phyloP scores from a whole-genome alignment of 2,797 vertebrate genomes.

The Ciconia nigra region DNA sequence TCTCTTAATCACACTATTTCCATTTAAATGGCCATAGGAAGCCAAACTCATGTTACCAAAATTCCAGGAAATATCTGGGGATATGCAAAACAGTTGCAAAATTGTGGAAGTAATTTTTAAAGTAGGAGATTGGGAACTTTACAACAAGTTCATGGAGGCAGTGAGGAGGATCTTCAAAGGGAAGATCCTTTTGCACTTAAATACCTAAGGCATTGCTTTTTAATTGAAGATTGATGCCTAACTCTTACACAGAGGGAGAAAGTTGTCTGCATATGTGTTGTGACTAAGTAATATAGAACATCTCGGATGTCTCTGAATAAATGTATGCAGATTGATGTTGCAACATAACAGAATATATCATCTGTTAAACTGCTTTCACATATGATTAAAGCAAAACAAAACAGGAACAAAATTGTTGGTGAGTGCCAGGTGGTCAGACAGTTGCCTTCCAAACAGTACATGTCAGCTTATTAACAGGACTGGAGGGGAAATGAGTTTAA shows the following conservation, averaged over 20 bases:
- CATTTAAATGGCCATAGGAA: background rate
- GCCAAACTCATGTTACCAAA: background rate
- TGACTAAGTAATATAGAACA: background rate
- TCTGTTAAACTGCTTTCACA: background rate
- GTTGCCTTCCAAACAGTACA: background rate
- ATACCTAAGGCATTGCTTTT: background rate
- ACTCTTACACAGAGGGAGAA: background rate
- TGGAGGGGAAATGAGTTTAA: conserved; percentile 18
- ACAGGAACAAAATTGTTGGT: background rate
- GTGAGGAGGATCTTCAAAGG: background rate
- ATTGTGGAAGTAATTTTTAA: background rate
- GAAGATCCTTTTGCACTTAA: background rate
- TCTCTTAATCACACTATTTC: background rate
- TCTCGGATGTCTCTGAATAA: background rate
- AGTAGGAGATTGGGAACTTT: background rate
- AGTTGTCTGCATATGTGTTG: background rate
- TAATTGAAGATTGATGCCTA: background rate
- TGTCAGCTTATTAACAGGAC: conserved; percentile 43
- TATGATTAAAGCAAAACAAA: background rate
- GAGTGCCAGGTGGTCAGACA: conserved; percentile 20
- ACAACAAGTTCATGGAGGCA: background rate
- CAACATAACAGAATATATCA: background rate
- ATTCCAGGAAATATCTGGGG: background rate
- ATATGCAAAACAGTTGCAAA: background rate
- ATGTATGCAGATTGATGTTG: background rate